These are phyloP conservation scores for Dicerorhinus sumatrensis DNA, from an alignment of 2,113 vertebrate species.

Conservation along the genomic window DNA sequence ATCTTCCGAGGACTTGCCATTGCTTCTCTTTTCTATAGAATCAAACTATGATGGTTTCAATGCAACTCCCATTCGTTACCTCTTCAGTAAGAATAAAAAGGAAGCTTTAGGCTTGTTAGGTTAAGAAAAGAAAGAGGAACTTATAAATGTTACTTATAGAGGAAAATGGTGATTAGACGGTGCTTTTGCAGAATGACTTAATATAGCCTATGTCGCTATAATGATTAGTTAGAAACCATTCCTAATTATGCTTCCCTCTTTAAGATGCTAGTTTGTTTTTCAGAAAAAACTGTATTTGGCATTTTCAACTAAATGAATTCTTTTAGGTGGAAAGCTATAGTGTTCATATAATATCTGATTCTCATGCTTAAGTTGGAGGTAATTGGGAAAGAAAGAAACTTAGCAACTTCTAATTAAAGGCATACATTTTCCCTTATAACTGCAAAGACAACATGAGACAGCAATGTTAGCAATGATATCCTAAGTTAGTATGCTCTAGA, in stretches of 20 bases:
- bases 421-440: not conserved
- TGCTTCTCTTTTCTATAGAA: not conserved
- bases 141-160: not conserved
- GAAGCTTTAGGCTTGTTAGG: not conserved
- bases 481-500: not conserved
- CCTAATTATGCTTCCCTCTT: not conserved
- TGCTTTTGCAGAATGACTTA: not conserved
- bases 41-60: conserved; percentile 9
- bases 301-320: not conserved
- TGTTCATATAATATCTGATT: not conserved
- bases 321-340: not conserved
- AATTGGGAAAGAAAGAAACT: conserved; percentile 22
- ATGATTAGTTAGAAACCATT: not conserved
- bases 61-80: not conserved
- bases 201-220: not conserved
- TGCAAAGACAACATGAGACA: not conserved
- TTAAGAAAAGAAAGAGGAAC: conserved; percentile 47
- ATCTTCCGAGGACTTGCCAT: conserved; percentile 25
- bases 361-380: not conserved
- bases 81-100: not conserved
- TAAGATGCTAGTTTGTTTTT: not conserved
- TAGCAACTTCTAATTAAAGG: conserved; percentile 35
- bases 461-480: not conserved
- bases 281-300: conserved; percentile 15
- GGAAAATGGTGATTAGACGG: conserved; percentile 14